A percentile compares a stretch with the other conserved stretches of the same genome.
These are phyloP conservation scores for Tribolium freemani DNA, from an alignment of 2,888 invertebrate genomes.

Conservation along the genomic window DNA sequence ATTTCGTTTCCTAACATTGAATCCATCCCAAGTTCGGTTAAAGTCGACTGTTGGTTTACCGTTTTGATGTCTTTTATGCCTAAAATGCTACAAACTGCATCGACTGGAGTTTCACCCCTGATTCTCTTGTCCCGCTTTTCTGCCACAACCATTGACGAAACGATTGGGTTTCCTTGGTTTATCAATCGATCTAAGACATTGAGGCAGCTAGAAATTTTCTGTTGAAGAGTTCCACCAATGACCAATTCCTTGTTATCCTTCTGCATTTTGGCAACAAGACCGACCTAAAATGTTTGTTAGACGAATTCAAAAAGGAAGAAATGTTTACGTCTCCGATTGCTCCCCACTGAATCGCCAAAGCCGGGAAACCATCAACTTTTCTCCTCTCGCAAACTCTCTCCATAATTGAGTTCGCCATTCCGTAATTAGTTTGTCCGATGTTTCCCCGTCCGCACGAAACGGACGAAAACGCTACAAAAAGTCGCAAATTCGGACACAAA, in stretches of 20 bases:
- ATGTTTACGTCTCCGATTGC: slow-evolving; percentile 84
- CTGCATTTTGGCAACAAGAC: slow-evolving; percentile 73
- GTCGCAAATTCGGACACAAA: slow-evolving; percentile 71
- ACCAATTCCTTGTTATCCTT: slow-evolving; percentile 61
- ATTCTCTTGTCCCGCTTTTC: slow-evolving; percentile 78
- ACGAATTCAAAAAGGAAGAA: not conserved
- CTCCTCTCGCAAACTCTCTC: slow-evolving; percentile 81
- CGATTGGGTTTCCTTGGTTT: slow-evolving; percentile 74
- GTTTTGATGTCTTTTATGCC: slow-evolving; percentile 62
- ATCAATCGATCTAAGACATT: slow-evolving; percentile 77
- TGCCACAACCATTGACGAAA: slow-evolving; percentile 87
- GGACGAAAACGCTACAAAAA: slow-evolving; percentile 92
- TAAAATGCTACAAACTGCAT: slow-evolving; percentile 75
- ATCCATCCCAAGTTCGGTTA: slow-evolving; percentile 80
- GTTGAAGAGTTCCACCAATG: slow-evolving; percentile 75
- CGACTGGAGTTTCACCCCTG: slow-evolving; percentile 73
- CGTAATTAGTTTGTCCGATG: slow-evolving; percentile 90
- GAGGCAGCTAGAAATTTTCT: slow-evolving; percentile 75
- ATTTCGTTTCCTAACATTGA: slow-evolving; percentile 82
- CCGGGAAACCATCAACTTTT: slow-evolving; percentile 77
- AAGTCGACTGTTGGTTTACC: slow-evolving; percentile 63
- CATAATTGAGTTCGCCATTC: slow-evolving; percentile 72
- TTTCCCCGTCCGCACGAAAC: slow-evolving; percentile 93
- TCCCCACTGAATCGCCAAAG: slow-evolving; percentile 90
- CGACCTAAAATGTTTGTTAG: slow-evolving; percentile 64